Base-by-base conservation (phyloP, 2,888 invertebrate genomes). In the Bibio marci region DNA sequence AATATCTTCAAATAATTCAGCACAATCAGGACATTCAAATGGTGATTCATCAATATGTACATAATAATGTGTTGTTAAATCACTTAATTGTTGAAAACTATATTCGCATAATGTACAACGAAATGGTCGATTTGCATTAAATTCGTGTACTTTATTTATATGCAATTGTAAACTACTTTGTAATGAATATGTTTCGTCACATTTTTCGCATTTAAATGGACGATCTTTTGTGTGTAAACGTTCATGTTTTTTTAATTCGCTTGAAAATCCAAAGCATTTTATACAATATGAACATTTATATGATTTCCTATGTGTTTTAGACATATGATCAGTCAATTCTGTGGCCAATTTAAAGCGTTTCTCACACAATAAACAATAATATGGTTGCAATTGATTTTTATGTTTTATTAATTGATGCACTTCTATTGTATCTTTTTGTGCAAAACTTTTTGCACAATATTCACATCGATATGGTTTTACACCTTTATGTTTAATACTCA, bases 21-120 rank as follows among this genome's bases (percentile, higher is more conserved):
- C 40, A 39, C 45, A 45, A 33, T 43, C 41, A 4, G 44, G 43
- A 39, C 45, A 45, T 38, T 45, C 43, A 18, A 41, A 44, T 3
- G 40, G 35, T 2, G 6, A 15, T 12, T 42, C 44, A 27, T 39
- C 22, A 11, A 13, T 25, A 27, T 45, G 45, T 3, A 13, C 31
- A 12, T 26, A 12, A 3, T 43, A 2, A 37, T 45, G 45, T n/a
- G 22, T 17, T 30, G 27, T 38, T 30, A 38, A 14, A 12, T 38
- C 31, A 13, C 12, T 17, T 12, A 3, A 6, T 25, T 27, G 19
- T 12, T 12, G 7, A 35, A 35, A 35, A 13, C 13, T 13, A 13
- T 25, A 10, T 7, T 35, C 35, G 25, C 35, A 35, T 14, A 35
- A 25, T 4, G 35, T 12, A 35, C 35, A 35, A n/a, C 14, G 25